Percentiles rank a stretch among this genome's conserved stretches.
phyloP scores from a whole-genome alignment of 2,797 vertebrate genomes.

The Thripadectes ignobilis region DNA sequence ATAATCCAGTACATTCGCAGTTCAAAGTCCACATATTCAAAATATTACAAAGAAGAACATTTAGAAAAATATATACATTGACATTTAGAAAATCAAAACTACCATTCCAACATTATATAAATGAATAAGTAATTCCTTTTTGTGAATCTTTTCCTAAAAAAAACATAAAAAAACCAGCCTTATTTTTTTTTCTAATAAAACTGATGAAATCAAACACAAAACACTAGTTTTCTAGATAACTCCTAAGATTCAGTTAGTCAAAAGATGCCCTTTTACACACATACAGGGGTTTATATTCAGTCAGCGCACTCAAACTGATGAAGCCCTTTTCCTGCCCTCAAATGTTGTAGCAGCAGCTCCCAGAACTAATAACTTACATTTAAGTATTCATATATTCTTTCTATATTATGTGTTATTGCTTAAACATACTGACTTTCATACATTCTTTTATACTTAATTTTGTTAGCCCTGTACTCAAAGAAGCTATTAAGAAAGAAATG shows the following conservation, averaged over 20 bases:
- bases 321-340: not conserved
- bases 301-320: not conserved
- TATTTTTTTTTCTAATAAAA: not conserved
- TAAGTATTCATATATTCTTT: not conserved
- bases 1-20: too few relatives aligned
- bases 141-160: too few relatives aligned
- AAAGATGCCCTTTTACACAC: not conserved
- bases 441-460: not conserved
- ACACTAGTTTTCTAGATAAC: not conserved
- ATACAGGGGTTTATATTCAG: not conserved
- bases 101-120: too few relatives aligned
- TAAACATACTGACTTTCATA: not conserved
- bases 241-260: not conserved
- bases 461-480: not conserved
- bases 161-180: too few relatives aligned
- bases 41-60: too few relatives aligned
- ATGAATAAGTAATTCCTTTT: too few relatives aligned
- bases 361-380: not conserved
- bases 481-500: not conserved
- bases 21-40: too few relatives aligned
- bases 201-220: not conserved
- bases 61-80: too few relatives aligned
- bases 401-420: not conserved
- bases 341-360: not conserved
- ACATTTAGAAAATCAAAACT: too few relatives aligned